phyloP scores from a whole-genome alignment of 2,797 vertebrate species.

The Heterohyrax brucei region DNA sequence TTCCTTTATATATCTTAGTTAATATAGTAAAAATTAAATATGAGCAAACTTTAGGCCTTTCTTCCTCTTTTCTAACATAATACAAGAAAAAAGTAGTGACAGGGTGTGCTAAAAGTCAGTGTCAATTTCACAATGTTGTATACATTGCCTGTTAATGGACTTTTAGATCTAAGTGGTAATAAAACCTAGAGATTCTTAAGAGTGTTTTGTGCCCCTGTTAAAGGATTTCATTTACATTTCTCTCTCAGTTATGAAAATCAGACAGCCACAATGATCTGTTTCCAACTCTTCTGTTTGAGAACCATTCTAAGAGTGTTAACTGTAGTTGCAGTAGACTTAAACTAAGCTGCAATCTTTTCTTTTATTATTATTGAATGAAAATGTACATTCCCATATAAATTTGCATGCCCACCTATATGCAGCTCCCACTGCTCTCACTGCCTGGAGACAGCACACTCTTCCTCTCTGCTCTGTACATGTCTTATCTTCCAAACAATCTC shows the following conservation, averaged over 20 bases:
- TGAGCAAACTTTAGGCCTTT: background rate
- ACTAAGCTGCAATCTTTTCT: background rate
- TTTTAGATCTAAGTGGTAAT: background rate
- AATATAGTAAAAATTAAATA: background rate
- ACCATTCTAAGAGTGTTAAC: background rate
- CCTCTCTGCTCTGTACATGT: no score
- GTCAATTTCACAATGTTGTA: background rate
- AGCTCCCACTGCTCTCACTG: no score
- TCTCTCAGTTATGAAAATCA: background rate
- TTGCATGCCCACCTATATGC: no score
- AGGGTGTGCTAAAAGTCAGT: background rate
- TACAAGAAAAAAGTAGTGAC: background rate
- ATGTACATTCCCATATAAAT: no score
- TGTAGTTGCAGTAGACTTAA: background rate
- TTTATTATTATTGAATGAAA: no score
- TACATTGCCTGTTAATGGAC: background rate
- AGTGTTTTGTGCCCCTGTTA: background rate
- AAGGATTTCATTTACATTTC: background rate
- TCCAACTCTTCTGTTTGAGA: background rate
- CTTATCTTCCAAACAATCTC: no score
- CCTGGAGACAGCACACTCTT: no score
- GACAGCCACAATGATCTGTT: background rate
- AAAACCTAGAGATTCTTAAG: background rate
- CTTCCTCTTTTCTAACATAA: background rate
- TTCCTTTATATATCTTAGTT: background rate